Percentiles rank a stretch among this genome's conserved stretches.
Evolutionary conservation across 2,113 vertebrate genomes (phyloP).

Genomic region (Nymphicus hollandicus): DNA sequence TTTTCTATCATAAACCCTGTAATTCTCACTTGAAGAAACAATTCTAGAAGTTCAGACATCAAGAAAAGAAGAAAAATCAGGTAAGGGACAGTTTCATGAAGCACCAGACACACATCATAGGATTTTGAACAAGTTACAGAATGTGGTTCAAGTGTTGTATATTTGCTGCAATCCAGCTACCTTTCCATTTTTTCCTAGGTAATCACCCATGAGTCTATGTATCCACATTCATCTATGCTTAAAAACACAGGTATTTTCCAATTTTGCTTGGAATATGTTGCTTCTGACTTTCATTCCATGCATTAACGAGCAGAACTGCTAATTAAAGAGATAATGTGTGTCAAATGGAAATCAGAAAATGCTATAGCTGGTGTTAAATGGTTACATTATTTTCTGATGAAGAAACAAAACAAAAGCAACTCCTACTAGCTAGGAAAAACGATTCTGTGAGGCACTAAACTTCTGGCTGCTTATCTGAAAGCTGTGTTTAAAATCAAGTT

Average conservation of each 20-base stretch:
- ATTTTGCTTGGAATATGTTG: neutral
- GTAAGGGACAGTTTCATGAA: neutral
- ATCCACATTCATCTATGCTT: neutral
- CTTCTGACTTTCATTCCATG: neutral
- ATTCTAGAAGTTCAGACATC: neutral
- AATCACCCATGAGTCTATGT: neutral
- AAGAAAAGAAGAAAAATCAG: neutral
- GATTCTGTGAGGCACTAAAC: neutral
- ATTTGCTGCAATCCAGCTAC: neutral
- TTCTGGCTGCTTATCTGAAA: neutral
- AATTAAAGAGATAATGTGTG: neutral
- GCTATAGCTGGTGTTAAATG: neutral
- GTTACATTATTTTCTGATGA: neutral
- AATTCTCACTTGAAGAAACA: neutral
- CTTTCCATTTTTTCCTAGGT: neutral
- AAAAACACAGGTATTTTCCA: neutral
- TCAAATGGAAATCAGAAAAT: neutral
- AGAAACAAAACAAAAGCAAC: neutral
- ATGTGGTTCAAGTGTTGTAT: neutral
- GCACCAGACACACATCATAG: rapidly evolving
- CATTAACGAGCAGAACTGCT: neutral
- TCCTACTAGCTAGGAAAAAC: neutral
- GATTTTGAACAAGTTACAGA: neutral
- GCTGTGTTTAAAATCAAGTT: neutral
- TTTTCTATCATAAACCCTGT: neutral